Evolutionary conservation across 2,888 invertebrate genomes (phyloP), one percentile per base, ranked within the genome.

Genomic region (Brenthis hecate): DNA sequence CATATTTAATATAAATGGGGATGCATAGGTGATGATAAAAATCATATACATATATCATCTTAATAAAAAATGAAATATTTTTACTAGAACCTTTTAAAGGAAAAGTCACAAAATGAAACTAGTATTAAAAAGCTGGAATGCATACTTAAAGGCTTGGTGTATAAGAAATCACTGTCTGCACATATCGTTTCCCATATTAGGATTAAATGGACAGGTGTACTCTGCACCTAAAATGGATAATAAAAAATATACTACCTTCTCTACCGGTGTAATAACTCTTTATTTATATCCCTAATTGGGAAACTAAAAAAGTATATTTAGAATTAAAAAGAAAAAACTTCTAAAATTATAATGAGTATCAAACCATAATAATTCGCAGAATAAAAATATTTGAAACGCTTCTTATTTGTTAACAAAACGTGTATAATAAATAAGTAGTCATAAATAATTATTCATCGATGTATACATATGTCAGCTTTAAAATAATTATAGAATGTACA

Each of bases 121-220:
- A 58, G 55, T 58, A 65, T 65, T 56, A 36, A 65, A 43, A 56
- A 47, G 47, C 14, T 80, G 65, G 69, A 69, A 76, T 73, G 69
- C 69, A 69, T 73, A 72, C 74, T 76, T 74, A 80, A 80, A 72
- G 75, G 80, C 78, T 82, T 85, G 82, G 82, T n/a, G 85, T 85
- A 85, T 82, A 90, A 91, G 91, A 91, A 91, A 91, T 90, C 89
- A 86, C 85, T 83, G 88, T 82, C 81, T 82, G 78, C 76, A 78
- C 83, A 84, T 84, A 81, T 84, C 81, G 71, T 75, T 61, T 61
- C 48, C 91, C 89, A 80, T 91, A 87, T 88, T 86, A 78, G 86
- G 88, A 70, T 74, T 80, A 82, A 84, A 85, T 85, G 86, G 81
- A 80, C 85, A 86, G 87, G 85, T 85, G 70, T 68, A 84, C 85